Base-by-base conservation (phyloP, 92 coral and sea anemone genomes). In the Umimayanthus chanpuru region DNA sequence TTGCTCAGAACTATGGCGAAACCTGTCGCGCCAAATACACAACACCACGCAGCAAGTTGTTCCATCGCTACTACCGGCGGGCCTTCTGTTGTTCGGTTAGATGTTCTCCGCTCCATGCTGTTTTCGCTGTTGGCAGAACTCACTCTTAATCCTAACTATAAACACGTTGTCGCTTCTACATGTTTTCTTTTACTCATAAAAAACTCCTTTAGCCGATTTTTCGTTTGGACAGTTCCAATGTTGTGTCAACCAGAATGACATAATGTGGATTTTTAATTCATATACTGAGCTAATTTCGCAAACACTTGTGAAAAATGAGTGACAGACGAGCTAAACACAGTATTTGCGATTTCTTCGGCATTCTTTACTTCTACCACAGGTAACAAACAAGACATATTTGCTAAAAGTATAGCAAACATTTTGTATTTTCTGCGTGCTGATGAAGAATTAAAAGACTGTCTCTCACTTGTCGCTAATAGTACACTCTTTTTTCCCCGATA, bases 11-110 rank as follows among this genome's bases (percentile, higher is more conserved):
- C 79, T 40, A 75, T 75, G 3, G 25, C 53, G 12, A 75, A 32
- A 10, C 79, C 47, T 40, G 79, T 75, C 26, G 47, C 53, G 47
- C 12, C 79, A 75, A 75, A 75, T 38, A 53, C 79, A 3, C 29
- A 23, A n/a, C 79, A 75, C 79, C 79, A 75, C 79, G 79, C 50
- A 6, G 25, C 28, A 16, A 40, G 79, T 32, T 75, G n/a, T 18
- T 8, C 79, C 9, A 75, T 14, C 14, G 23, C 47, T 32, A 75
- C 30, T 38, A 75, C 20, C 79, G 47, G 79, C 79, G 79, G 79
- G 15, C 79, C 79, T 75, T 38, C 26, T 15, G 28, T 36, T 18
- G 79, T 75, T 32, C 3, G 25, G 47, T 75, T 75, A 75, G 26
- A 18, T 18, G 23, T 11, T 39, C 3, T 75, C 2, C 16, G 53